Conservation (phyloP, 2,888 invertebrate genomes). For the Aporophyla lueneburgensis region DNA sequence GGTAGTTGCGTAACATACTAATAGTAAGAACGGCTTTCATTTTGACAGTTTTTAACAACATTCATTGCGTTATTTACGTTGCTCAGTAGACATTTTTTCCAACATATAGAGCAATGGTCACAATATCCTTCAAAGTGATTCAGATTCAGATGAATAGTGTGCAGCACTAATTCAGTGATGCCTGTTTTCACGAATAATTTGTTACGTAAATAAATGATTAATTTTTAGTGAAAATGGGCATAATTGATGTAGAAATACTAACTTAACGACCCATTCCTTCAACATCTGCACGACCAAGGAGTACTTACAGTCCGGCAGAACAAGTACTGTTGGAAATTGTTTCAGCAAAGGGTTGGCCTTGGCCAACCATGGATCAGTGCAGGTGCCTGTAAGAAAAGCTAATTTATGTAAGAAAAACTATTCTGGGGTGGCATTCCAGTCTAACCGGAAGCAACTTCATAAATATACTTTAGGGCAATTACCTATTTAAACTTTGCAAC, state of each 20-base stretch:
- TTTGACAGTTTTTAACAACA: no score
- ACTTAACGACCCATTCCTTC: conserved; percentile 78
- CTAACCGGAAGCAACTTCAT: neutral
- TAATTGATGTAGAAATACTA: neutral
- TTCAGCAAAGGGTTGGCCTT: conserved; percentile 74
- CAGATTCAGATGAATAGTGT: no score
- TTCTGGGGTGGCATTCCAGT: neutral
- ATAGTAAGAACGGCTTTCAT: no score
- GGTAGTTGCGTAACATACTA: no score
- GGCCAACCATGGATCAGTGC: conserved; percentile 80
- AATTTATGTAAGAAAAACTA: neutral
- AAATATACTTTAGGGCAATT: neutral
- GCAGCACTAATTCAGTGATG: neutral
- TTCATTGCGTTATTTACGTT: no score
- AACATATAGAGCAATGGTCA: no score
- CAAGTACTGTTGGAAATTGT: conserved; percentile 74
- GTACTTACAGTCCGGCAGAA: conserved; percentile 78
- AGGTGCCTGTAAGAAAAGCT: conserved; percentile 74
- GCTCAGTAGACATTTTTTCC: no score
- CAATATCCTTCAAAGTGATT: no score
- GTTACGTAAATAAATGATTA: no score
- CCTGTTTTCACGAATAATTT: neutral
- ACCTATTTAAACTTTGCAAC: neutral
- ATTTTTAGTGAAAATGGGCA: neutral
- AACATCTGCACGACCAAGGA: conserved; percentile 74